phyloP scores from a whole-genome alignment of 2,888 invertebrate species.

The Chironomus tentans region DNA sequence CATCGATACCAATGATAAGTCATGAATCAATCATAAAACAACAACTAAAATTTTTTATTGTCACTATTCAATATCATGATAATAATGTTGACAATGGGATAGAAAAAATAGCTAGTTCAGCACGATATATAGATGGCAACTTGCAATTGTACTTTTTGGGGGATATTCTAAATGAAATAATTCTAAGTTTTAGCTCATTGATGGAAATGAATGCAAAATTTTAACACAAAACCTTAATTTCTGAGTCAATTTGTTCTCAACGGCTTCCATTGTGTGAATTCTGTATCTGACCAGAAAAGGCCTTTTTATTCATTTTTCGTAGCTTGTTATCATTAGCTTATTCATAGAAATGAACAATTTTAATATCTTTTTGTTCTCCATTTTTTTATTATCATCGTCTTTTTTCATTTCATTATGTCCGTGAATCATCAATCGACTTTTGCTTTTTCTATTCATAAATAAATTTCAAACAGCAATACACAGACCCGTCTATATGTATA shows the following conservation, averaged over 20 bases:
- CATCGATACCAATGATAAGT: not conserved
- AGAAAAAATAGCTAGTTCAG: too few species aligned
- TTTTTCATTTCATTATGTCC: not conserved
- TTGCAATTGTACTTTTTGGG: not conserved
- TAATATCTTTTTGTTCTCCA: not conserved
- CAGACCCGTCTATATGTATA: too few species aligned
- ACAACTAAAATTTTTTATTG: not conserved
- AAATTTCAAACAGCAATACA: not conserved
- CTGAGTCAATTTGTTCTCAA: too few species aligned
- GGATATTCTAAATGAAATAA: too few species aligned
- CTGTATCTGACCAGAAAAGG: not conserved
- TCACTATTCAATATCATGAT: too few species aligned
- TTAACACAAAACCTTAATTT: too few species aligned
- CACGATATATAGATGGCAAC: not conserved
- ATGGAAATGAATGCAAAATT: too few species aligned
- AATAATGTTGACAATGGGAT: too few species aligned
- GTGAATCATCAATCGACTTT: not conserved
- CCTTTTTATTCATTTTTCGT: too few species aligned
- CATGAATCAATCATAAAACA: not conserved
- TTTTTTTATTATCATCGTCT: not conserved
- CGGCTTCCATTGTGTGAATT: not conserved
- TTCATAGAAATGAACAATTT: not conserved
- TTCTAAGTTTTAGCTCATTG: too few species aligned
- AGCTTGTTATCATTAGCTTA: not conserved
- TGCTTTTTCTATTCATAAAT: not conserved